These are phyloP conservation scores for Dipodomys ordii DNA, from an alignment of 2,113 vertebrate genomes.

Conservation along the genomic window DNA sequence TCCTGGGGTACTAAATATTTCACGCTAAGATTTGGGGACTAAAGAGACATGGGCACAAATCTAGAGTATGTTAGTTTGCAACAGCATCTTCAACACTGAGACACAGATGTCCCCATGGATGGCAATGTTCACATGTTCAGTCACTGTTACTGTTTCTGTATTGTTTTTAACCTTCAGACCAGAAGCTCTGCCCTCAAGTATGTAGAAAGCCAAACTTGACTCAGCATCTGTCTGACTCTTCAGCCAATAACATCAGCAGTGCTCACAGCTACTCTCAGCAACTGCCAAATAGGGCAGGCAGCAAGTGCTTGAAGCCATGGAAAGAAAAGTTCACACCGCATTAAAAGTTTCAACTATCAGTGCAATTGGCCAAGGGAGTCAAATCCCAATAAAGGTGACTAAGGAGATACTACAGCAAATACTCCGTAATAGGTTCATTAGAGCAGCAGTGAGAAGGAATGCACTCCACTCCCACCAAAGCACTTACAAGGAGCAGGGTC, in stretches of 20 bases:
- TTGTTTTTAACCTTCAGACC: constrained; percentile 31
- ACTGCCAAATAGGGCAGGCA: constrained; percentile 55
- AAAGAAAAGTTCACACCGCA: constrained; percentile 4
- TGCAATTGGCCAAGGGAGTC: neutral
- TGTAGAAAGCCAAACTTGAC: neutral
- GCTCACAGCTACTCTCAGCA: neutral
- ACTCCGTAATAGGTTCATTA: neutral
- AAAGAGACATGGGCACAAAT: constrained; percentile 53
- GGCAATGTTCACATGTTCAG: neutral
- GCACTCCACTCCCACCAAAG: neutral
- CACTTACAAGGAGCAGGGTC: neutral
- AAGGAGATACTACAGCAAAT: neutral
- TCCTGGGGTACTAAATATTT: constrained; percentile 84
- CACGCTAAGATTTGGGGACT: constrained; percentile 74
- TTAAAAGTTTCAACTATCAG: constrained; percentile 45
- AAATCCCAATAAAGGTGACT: constrained; percentile 18
- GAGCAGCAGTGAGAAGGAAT: neutral
- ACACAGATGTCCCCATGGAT: neutral
- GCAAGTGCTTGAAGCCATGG: constrained; percentile 1
- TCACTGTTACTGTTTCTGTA: neutral
- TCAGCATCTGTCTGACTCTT: constrained; percentile 59
- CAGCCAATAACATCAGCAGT: constrained; percentile 9
- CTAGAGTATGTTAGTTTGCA: constrained; percentile 20
- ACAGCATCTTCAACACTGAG: neutral
- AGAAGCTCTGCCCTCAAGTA: constrained; percentile 26